These are phyloP conservation scores for Perca flavescens DNA, from an alignment of 2,113 vertebrate species.

Conservation along the genomic window DNA sequence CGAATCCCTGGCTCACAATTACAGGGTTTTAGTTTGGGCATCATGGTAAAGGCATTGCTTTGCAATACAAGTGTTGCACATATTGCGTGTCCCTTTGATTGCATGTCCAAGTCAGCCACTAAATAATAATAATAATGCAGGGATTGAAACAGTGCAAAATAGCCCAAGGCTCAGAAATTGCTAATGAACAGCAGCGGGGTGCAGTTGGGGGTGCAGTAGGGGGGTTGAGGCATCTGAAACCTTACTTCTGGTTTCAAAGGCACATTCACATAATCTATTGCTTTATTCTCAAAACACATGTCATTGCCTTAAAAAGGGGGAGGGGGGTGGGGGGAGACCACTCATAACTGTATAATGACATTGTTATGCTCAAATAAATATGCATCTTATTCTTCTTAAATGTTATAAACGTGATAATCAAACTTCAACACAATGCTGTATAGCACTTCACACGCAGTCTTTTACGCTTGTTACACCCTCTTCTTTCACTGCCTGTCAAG, in stretches of 20 bases:
- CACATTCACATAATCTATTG: constrained; percentile 55
- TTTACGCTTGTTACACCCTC: constrained; percentile 59
- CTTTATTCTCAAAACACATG: constrained; percentile 35
- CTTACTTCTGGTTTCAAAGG: constrained; percentile 60
- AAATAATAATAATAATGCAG: constrained; percentile 82
- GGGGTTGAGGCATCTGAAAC: constrained; percentile 46
- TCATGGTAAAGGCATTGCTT: constrained; percentile 57
- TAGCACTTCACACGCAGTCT: constrained; percentile 50
- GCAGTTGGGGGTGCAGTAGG: constrained; percentile 46
- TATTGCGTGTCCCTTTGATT: constrained; percentile 79
- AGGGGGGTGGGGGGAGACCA: no score
- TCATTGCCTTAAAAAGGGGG: not conserved
- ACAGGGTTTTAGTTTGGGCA: constrained; percentile 64
- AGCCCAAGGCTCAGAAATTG: constrained; percentile 77
- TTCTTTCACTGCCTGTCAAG: constrained; percentile 70
- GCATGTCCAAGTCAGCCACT: constrained; percentile 76
- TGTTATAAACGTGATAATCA: not conserved
- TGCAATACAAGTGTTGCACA: constrained; percentile 71
- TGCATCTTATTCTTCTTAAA: not conserved
- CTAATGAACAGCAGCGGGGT: constrained; percentile 82
- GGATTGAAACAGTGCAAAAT: constrained; percentile 71
- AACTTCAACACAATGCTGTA: constrained; percentile 6
- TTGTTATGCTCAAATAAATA: constrained; percentile 1
- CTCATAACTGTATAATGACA: no score
- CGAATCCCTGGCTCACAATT: constrained; percentile 67